Percentiles rank a stretch among this genome's conserved stretches.
These are phyloP conservation scores for Brenthis hecate DNA, from an alignment of 2,888 invertebrate species.

Conservation along the genomic window DNA sequence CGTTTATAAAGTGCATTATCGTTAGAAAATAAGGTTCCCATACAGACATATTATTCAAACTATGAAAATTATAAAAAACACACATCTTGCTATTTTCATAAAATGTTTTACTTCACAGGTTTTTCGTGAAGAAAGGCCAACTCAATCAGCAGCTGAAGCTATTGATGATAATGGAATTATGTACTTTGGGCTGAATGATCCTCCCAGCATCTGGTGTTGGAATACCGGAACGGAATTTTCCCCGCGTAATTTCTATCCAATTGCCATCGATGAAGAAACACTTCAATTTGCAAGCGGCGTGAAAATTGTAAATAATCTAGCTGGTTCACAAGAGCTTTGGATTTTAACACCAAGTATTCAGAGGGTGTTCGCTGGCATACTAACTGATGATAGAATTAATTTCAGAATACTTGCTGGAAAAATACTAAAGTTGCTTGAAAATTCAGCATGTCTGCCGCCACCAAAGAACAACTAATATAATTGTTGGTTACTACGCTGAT, in stretches of 20 bases:
- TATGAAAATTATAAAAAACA: background rate
- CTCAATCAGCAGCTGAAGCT: slow-evolving; percentile 88
- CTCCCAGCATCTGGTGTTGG: slow-evolving; percentile 88
- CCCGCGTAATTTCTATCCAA: slow-evolving; percentile 73
- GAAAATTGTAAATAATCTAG: slow-evolving; percentile 84
- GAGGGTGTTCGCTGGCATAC: slow-evolving; percentile 83
- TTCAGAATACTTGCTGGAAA: slow-evolving; percentile 87
- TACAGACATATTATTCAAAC: too few species aligned
- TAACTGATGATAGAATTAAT: slow-evolving; percentile 82
- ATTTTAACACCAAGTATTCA: slow-evolving; percentile 86
- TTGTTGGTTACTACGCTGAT: slow-evolving; percentile 62
- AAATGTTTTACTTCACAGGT: slow-evolving; percentile 55
- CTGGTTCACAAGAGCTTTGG: slow-evolving; percentile 85
- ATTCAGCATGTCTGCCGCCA: slow-evolving; percentile 77
- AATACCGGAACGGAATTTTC: slow-evolving; percentile 85
- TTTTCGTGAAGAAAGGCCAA: slow-evolving; percentile 79
- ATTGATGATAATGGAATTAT: slow-evolving; percentile 87
- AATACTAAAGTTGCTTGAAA: slow-evolving; percentile 77
- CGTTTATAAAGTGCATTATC: too few species aligned
- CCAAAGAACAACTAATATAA: slow-evolving; percentile 53
- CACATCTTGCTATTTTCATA: background rate
- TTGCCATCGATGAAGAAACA: slow-evolving; percentile 81
- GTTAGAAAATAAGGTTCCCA: too few species aligned
- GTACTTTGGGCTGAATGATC: slow-evolving; percentile 86
- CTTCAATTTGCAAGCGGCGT: slow-evolving; percentile 89